These are phyloP conservation scores for Miichthys miiuy DNA, from an alignment of 2,797 vertebrate species.

Conservation along the genomic window DNA sequence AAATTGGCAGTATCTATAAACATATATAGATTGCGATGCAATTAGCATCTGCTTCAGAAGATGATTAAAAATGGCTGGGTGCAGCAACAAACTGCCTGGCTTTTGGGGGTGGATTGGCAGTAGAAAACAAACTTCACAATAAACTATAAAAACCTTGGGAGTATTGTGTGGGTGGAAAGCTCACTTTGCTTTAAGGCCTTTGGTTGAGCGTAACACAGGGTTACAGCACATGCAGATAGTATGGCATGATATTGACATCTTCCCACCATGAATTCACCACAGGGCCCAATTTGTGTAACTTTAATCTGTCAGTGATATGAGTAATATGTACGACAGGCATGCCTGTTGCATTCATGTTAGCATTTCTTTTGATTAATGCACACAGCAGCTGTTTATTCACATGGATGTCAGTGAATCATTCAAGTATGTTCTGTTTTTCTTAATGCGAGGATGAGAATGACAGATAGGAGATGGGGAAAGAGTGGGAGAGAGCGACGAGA, in stretches of 20 bases:
- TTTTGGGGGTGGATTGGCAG: neutral
- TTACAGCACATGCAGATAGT: neutral
- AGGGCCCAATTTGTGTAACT: conserved; percentile 1
- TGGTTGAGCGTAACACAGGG: neutral
- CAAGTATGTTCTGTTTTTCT: conserved; percentile 32
- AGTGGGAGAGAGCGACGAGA: conserved; percentile 16
- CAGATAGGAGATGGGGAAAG: conserved; percentile 15
- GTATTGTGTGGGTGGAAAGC: neutral
- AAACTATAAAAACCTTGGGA: neutral
- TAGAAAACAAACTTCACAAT: neutral
- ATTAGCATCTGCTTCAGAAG: conserved; percentile 9
- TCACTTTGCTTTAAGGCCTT: neutral
- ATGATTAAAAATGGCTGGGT: neutral
- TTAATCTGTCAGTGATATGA: conserved; percentile 21
- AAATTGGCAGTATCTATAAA: conserved; percentile 10
- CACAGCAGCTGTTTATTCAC: conserved; percentile 54
- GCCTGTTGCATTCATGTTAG: conserved; percentile 16
- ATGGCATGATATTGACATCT: neutral
- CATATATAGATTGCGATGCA: neutral
- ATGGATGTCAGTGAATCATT: conserved; percentile 42
- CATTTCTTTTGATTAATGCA: conserved; percentile 32
- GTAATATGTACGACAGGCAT: neutral
- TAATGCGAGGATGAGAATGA: conserved; percentile 17
- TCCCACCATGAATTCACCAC: conserved; percentile 24
- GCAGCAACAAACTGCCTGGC: neutral